These are phyloP conservation scores for Drosophila azteca DNA, from an alignment of 1,140 invertebrate species.

Conservation along the genomic window DNA sequence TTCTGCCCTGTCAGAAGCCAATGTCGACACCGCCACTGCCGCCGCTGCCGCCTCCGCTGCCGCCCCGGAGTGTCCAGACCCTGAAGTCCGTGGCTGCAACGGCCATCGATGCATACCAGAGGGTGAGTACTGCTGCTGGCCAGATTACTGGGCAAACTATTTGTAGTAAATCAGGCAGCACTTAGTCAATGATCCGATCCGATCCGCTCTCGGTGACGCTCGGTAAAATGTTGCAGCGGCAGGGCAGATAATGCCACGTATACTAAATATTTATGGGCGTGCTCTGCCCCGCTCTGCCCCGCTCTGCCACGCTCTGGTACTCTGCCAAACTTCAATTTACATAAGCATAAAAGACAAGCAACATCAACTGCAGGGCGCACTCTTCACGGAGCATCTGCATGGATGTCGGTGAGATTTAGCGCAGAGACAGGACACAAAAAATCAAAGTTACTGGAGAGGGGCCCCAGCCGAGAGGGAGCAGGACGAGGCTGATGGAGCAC, in stretches of 20 bases:
- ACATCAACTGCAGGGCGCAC: slow-evolving; percentile 34
- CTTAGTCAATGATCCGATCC: slow-evolving; percentile 46
- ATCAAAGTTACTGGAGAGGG: slow-evolving; percentile 65
- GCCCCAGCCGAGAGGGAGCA: slow-evolving; percentile 2
- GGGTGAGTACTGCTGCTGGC: slow-evolving; percentile 50
- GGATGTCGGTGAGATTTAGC: slow-evolving; percentile 66
- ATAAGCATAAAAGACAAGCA: slow-evolving; percentile 79
- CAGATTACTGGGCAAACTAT: not conserved
- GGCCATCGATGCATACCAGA: slow-evolving; percentile 59
- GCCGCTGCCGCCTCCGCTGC: not conserved
- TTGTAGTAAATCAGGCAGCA: slow-evolving; percentile 22
- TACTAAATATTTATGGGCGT: slow-evolving; percentile 76
- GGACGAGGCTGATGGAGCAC: not conserved
- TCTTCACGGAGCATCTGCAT: slow-evolving; percentile 37
- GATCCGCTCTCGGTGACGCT: slow-evolving; percentile 49
- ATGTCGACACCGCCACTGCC: slow-evolving; percentile 25
- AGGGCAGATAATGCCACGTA: slow-evolving; percentile 43
- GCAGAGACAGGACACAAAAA: slow-evolving; percentile 75
- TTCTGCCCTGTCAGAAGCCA: not conserved
- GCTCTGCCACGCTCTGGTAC: slow-evolving; percentile 28
- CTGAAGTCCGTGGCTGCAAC: slow-evolving; percentile 60
- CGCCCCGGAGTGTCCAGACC: slow-evolving; percentile 32
- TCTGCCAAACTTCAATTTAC: slow-evolving; percentile 75
- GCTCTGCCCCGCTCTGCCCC: too few relatives aligned
- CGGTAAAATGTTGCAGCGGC: slow-evolving; percentile 52